Evolutionary conservation across 23 tunicate species (phyloP).

Genomic region (Corella eumyota): DNA sequence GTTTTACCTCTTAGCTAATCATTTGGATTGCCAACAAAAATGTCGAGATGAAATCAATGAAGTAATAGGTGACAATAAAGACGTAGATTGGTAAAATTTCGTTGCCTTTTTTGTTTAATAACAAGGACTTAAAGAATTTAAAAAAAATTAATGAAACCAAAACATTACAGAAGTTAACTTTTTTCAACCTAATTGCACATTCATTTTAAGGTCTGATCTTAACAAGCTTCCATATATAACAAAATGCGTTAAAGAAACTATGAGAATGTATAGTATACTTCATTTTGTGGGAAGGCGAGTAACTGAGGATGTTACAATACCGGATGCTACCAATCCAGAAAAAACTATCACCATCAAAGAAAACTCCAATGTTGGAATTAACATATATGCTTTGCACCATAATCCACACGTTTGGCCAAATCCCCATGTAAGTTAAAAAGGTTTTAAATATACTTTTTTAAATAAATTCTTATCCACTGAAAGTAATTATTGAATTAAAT

Average conservation of each 20-base stretch:
- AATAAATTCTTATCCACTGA: not conserved
- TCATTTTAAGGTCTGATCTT: not conserved
- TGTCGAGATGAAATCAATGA: conserved; percentile 4
- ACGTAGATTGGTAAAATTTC: conserved; percentile 11
- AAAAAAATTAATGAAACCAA: not conserved
- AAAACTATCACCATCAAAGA: not conserved
- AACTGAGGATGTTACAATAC: not conserved
- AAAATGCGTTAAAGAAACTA: not conserved
- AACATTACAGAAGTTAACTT: not conserved
- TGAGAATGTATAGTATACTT: not conserved
- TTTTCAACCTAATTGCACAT: not conserved
- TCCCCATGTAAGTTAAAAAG: conserved; percentile 15
- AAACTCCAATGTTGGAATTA: not conserved
- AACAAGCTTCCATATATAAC: not conserved
- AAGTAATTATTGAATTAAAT: not conserved
- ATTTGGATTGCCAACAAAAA: not conserved
- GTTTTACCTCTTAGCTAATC: not conserved
- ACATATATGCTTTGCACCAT: conserved; percentile 19
- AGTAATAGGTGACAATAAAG: not conserved
- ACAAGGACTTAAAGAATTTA: not conserved
- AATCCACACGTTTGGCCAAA: conserved; percentile 42
- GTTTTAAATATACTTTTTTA: not conserved
- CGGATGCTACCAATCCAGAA: not conserved
- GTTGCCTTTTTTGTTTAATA: too few relatives aligned
- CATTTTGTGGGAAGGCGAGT: not conserved